A percentile compares a stretch with the other conserved stretches of the same genome.
Evolutionary conservation across 2,797 vertebrate species (phyloP).

Genomic region (Falco concolor): DNA sequence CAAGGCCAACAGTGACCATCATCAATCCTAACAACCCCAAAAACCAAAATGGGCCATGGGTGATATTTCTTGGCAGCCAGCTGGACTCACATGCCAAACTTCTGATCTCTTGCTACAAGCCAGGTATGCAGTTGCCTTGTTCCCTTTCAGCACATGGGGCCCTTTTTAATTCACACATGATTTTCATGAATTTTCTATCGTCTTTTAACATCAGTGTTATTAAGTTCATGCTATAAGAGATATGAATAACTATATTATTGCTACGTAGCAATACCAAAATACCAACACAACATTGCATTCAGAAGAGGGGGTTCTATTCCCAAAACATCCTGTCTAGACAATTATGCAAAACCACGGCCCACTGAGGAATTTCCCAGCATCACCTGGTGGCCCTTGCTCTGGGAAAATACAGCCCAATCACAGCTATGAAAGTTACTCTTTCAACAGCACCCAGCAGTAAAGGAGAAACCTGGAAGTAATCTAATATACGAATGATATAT

Average conservation of each 20-base stretch:
- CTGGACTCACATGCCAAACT: background rate
- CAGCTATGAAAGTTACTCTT: background rate
- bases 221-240: background rate
- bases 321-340: constrained; percentile 48
- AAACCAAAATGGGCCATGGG: background rate
- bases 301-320: background rate
- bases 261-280: background rate
- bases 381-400: background rate
- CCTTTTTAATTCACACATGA: background rate
- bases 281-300: background rate
- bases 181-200: background rate
- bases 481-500: background rate
- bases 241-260: background rate
- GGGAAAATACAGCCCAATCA: background rate
- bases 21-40: background rate
- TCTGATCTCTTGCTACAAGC: background rate
- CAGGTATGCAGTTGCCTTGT: background rate
- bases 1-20: background rate
- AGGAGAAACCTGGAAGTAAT: background rate
- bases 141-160: background rate
- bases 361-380: background rate
- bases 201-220: background rate
- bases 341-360: background rate
- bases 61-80: background rate
- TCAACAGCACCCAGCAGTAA: background rate